phyloP scores from a whole-genome alignment of 1,140 invertebrate species.

The Drosophila subpulchrella region DNA sequence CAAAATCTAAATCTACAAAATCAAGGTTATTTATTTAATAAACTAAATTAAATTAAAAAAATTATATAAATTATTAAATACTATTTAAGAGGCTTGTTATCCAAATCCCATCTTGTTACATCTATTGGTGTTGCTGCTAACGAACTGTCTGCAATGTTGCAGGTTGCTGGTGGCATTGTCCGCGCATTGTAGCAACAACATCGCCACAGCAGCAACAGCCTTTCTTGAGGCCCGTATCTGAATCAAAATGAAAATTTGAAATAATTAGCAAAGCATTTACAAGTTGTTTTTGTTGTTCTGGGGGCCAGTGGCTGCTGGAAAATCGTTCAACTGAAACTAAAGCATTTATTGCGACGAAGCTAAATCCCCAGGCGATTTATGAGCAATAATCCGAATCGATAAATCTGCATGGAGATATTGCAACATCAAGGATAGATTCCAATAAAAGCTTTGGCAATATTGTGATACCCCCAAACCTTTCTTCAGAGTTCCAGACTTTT shows the following conservation, averaged over 20 bases:
- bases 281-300: slow-evolving; percentile 10
- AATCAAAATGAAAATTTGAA: slow-evolving; percentile 46
- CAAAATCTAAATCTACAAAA: too few species aligned
- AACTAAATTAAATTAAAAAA: too few species aligned
- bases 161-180: slow-evolving; percentile 22
- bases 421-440: slow-evolving; percentile 12
- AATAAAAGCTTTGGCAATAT: background rate
- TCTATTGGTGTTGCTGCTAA: background rate
- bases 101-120: background rate
- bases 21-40: too few species aligned
- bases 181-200: background rate
- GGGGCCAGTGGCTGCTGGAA: slow-evolving; percentile 10
- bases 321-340: slow-evolving; percentile 34
- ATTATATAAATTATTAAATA: too few species aligned
- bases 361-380: slow-evolving; percentile 4
- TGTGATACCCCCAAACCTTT: background rate
- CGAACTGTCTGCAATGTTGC: slow-evolving; percentile 2
- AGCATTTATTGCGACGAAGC: slow-evolving; percentile 17
- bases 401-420: slow-evolving; percentile 10
- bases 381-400: slow-evolving; percentile 16
- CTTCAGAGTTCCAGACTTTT: background rate
- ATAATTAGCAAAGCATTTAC: slow-evolving; percentile 39
- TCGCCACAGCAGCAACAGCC: slow-evolving; percentile 1
- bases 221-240: slow-evolving; percentile 32
- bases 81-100: background rate